A percentile compares a stretch with the other conserved stretches of the same genome.
These are phyloP conservation scores for Vidua chalybeata DNA, from an alignment of 2,113 vertebrate genomes.

Conservation along the genomic window DNA sequence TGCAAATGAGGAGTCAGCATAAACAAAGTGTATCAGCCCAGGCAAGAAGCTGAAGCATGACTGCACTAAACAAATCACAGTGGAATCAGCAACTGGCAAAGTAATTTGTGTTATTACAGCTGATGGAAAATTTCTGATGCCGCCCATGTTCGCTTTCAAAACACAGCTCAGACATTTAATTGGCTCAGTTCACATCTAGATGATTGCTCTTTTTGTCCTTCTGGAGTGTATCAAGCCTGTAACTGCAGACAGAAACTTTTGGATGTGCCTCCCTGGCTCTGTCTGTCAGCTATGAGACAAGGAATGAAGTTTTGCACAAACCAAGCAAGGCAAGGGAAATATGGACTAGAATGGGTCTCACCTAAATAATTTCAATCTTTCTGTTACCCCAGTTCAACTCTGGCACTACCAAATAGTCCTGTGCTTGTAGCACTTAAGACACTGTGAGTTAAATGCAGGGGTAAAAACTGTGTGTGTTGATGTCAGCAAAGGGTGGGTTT, in stretches of 20 bases:
- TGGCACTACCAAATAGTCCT: neutral
- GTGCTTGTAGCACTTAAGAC: neutral
- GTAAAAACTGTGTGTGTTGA: neutral
- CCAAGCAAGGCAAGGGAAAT: neutral
- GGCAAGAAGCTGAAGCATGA: conserved; percentile 59
- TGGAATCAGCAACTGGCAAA: conserved; percentile 78
- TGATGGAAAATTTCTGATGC: conserved; percentile 80
- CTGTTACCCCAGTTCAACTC: neutral
- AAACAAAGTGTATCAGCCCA: conserved; percentile 69
- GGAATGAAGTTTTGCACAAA: neutral
- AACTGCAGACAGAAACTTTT: conserved; percentile 3
- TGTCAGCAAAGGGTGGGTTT: neutral
- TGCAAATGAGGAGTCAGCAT: conserved; percentile 65
- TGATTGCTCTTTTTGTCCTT: conserved; percentile 69
- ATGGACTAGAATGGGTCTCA: neutral
- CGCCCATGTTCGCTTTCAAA: conserved; percentile 65
- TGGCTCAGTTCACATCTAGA: conserved; percentile 66
- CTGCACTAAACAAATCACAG: conserved; percentile 71
- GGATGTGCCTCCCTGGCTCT: neutral
- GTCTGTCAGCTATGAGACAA: neutral
- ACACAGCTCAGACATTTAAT: conserved; percentile 74
- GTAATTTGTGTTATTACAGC: conserved; percentile 78
- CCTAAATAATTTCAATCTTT: neutral
- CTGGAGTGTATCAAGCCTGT: conserved; percentile 40
- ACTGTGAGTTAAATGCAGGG: rapidly evolving